Conservation (phyloP, 2,797 vertebrate species). For the Sebastes minor region DNA sequence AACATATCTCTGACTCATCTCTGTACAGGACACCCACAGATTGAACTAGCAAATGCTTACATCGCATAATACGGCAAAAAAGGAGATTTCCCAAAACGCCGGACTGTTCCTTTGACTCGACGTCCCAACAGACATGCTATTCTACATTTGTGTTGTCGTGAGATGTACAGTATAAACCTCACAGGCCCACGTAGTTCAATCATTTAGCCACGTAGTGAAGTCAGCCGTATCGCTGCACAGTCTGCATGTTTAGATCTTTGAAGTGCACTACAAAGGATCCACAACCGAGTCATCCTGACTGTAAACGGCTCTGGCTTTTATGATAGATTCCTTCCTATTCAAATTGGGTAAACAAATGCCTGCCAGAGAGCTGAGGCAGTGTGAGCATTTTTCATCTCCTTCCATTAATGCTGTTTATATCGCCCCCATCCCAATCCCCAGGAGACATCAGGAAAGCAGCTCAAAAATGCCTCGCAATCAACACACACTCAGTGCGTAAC, state of each 20-base stretch:
- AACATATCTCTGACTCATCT: neutral
- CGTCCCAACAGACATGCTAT: neutral
- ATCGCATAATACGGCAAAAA: neutral
- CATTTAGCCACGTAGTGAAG: neutral
- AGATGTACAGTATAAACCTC: neutral
- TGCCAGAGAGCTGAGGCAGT: constrained; percentile 56
- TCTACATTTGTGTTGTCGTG: neutral
- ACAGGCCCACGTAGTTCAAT: neutral
- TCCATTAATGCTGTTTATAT: constrained; percentile 75
- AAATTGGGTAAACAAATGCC: constrained; percentile 74
- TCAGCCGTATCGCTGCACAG: constrained; percentile 17
- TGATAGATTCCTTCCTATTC: constrained; percentile 70
- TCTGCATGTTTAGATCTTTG: constrained; percentile 36
- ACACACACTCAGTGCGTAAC: constrained; percentile 63
- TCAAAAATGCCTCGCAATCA: constrained; percentile 67
- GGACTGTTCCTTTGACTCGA: neutral
- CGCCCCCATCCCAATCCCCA: constrained; percentile 41
- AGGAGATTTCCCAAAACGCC: neutral
- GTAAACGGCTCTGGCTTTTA: constrained; percentile 58
- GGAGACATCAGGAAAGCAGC: constrained; percentile 55
- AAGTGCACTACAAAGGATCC: constrained; percentile 33
- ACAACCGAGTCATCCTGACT: constrained; percentile 49
- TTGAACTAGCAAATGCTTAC: neutral
- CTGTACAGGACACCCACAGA: neutral
- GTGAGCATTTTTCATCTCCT: constrained; percentile 70